Evolutionary conservation across 2,797 vertebrate species (phyloP).

Genomic region (Pagetopsis macropterus): DNA sequence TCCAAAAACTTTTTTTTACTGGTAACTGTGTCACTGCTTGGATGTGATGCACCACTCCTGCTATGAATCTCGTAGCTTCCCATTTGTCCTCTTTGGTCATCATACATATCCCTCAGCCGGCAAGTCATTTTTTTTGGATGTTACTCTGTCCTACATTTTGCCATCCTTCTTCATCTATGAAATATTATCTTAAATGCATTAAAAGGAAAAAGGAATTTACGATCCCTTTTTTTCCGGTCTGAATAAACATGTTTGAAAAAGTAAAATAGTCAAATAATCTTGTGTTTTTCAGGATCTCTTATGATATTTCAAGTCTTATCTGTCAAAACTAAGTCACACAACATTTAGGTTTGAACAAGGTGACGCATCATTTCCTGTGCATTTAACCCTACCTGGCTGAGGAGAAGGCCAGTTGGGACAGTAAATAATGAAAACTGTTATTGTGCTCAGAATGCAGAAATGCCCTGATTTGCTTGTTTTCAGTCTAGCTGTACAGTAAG

Average conservation of each 20-base stretch:
- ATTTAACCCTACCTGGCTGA: neutral
- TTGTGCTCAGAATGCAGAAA: conserved; percentile 41
- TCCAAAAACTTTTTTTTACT: neutral
- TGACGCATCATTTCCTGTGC: neutral
- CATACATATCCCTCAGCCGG: neutral
- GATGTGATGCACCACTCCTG: neutral
- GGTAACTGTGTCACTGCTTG: conserved; percentile 19
- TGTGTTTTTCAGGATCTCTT: neutral
- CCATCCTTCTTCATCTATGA: conserved; percentile 18
- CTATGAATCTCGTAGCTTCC: neutral
- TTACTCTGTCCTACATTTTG: conserved; percentile 29
- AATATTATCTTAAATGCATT: neutral
- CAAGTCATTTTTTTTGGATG: conserved; percentile 12
- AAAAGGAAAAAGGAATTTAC: neutral
- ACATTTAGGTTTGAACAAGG: conserved; percentile 3
- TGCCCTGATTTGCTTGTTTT: conserved; percentile 60
- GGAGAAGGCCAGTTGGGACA: neutral
- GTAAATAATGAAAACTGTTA: conserved; percentile 26
- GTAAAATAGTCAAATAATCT: neutral
- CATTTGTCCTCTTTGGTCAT: conserved; percentile 20
- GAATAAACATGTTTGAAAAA: neutral
- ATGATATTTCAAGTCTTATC: neutral
- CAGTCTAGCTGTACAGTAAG: conserved; percentile 46
- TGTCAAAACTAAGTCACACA: neutral
- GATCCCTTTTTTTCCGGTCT: neutral